Percentiles rank a stretch among this genome's conserved stretches.
These are phyloP conservation scores for Parapristionchus giblindavisi DNA, from an alignment of 2,888 invertebrate genomes.

Conservation along the genomic window DNA sequence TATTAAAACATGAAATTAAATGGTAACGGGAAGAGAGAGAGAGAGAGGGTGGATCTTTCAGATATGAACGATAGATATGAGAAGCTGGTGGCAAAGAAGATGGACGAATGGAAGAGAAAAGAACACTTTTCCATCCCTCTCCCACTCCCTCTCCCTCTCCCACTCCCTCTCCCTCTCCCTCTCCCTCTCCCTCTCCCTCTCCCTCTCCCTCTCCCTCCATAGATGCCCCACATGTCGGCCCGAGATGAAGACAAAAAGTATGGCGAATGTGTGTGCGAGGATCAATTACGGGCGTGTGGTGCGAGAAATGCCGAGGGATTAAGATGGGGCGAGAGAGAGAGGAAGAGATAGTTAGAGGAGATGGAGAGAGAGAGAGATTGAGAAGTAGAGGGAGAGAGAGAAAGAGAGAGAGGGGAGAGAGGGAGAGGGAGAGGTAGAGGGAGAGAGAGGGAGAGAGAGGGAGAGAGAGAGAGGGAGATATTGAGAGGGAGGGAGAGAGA, in stretches of 20 bases:
- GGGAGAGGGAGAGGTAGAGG: not conserved
- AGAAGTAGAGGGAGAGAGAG: not conserved
- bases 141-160: slow-evolving; percentile 5
- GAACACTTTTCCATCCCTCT: not conserved
- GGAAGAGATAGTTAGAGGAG: not conserved
- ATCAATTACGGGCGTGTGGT: not conserved
- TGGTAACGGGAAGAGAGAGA: not conserved
- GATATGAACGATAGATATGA: no score
- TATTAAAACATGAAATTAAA: no score
- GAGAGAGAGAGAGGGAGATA: not conserved
- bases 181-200: not conserved
- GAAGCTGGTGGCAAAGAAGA: no score
- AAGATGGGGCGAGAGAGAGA: slow-evolving; percentile 3
- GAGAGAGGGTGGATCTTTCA: slow-evolving; percentile 29
- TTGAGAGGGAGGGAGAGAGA: not conserved
- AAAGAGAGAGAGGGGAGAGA: slow-evolving; percentile 1
- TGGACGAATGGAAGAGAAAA: slow-evolving; percentile 14
- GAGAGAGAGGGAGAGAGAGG: no score
- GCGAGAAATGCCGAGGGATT: not conserved
- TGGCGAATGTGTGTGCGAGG: not conserved
- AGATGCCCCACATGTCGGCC: not conserved
- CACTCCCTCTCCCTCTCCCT: slow-evolving; percentile 7
- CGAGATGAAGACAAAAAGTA: not conserved
- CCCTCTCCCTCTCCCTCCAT: not conserved
- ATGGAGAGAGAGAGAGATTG: not conserved